Conservation (phyloP, 2,113 vertebrate genomes). For the Tachuris rubrigastra region DNA sequence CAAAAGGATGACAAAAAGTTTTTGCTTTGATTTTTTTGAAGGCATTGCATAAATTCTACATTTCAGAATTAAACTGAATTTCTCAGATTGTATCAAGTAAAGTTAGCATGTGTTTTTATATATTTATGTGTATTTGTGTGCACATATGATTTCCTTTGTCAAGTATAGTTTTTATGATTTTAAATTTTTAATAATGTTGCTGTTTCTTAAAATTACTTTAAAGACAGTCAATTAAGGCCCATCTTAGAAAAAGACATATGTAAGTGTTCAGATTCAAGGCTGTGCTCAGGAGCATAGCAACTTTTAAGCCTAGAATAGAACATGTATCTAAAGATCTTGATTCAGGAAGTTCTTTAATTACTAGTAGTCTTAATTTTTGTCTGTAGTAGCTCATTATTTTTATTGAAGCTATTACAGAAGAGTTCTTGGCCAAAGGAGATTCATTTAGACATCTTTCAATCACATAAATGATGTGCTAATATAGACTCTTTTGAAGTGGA, state of each 20-base stretch:
- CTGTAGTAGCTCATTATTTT: not conserved
- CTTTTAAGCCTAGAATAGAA: not conserved
- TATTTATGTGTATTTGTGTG: not conserved
- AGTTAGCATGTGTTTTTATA: not conserved
- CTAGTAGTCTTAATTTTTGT: not conserved
- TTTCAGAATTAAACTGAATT: conserved; percentile 19
- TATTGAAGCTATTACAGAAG: not conserved
- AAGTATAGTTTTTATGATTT: not conserved
- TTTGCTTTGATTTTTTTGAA: conserved; percentile 9
- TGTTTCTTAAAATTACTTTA: not conserved
- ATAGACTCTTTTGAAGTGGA: not conserved
- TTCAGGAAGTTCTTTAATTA: not conserved
- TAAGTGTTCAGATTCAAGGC: not conserved
- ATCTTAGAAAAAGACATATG: not conserved
- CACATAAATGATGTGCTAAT: not conserved
- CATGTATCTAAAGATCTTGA: not conserved
- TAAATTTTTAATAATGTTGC: not conserved
- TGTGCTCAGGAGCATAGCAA: not conserved
- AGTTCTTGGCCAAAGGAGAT: not conserved
- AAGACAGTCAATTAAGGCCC: not conserved
- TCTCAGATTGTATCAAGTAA: not conserved
- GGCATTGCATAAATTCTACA: not conserved
- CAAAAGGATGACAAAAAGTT: not conserved
- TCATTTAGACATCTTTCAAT: not conserved
- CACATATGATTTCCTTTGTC: not conserved